Base-by-base conservation (phyloP, 1,140 invertebrate species). In the Apolygus lucorum region DNA sequence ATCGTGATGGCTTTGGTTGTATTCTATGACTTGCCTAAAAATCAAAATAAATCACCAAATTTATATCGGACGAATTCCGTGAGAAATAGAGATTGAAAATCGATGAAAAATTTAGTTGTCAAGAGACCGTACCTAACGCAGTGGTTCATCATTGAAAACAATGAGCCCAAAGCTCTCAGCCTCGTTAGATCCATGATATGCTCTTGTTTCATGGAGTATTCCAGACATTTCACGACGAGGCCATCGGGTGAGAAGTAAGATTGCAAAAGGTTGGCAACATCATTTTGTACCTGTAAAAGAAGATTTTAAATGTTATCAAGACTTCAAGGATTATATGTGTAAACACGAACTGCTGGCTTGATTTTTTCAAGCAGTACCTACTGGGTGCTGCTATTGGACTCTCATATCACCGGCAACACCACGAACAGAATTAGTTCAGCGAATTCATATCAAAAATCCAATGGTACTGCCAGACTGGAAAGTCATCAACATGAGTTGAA, bases 171-270 rank as follows among this genome's bases (percentile, higher is more conserved):
- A 4, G 98, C 96, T 63, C 98, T 82, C 71, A 99, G 83, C 26
- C 94, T 83, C 0, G 97, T 99, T 77, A 98, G 98, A 79, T 99
- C 96, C 98, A 99, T 99, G 54, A 99, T 95, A 78, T 99, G 98
- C 76, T 99, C 97, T 75, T 95, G 90, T 29, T 86, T 86, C 75
- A 88, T 87, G 0, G 94, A 91, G 78, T 90, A 96, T 76, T 99
- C 93, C 63, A 99, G 79, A 75, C 93, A 95, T 70, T 90, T 87
- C 1, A 93, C 89, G 2, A 99, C 93, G 22, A 99, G 81, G 29
- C 96, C 96, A 80, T 98, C 95, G 1, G 91, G 87, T 1, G 89
- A 86, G 77, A 99, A 93, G 78, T 90, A 90, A 8, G 90, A 88
- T 70, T 89, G 86, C 21, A 99, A 80, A 63, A 97, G 87, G 68